Evolutionary conservation across 37 sponge, comb jelly and placozoan genomes (phyloP), one percentile per base, ranked within the genome.

Genomic region (Agelas oroides): DNA sequence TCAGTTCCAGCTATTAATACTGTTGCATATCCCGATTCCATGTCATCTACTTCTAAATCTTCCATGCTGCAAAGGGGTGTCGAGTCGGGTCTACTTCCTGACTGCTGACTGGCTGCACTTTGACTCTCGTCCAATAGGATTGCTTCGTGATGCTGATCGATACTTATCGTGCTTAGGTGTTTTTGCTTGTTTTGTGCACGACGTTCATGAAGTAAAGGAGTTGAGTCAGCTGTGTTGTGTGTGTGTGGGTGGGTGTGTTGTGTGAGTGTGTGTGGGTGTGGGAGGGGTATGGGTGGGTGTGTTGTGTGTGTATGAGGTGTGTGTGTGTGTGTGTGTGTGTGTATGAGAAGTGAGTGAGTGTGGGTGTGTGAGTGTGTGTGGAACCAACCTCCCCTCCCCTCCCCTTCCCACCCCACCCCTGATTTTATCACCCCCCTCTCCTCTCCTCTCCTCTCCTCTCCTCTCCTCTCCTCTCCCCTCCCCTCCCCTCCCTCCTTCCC

Each of bases 1-100:
- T 12, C 25, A 66, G 11, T 53, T 46, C n/a, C 70, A 68, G 52
- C 3, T 46, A 8, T 8, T 3, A 46, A 3, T 34, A 79, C 24
- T 52, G 46, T 24, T 3, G 80, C 67, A 37, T 79, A 79, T 28
- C 60, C 71, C 0, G 65, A 55, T 14, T 71, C 60, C 5, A 72
- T 3, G 2, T 72, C 73, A 38, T 15, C 73, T 2, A 36, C 0
- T 40, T 2, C 8, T 11, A 81, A 13, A 34, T 71, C 82, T 14
- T 81, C 71, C 13, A 38, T 59, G 60, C 82, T 81, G 65, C 55
- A 52, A 57, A 31, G 41, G 23, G 63, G 78, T 24, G 24, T 36
- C n/a, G 78, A 62, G 46, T 37, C 36, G 2, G 46, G 8, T 8
- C 46, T 8, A 46, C 46, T 46, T 8, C 8, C 46, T 46, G 46